Percentiles rank a stretch among this genome's conserved stretches.
phyloP scores from a whole-genome alignment of 2,888 invertebrate species.

The Oscheius onirici region DNA sequence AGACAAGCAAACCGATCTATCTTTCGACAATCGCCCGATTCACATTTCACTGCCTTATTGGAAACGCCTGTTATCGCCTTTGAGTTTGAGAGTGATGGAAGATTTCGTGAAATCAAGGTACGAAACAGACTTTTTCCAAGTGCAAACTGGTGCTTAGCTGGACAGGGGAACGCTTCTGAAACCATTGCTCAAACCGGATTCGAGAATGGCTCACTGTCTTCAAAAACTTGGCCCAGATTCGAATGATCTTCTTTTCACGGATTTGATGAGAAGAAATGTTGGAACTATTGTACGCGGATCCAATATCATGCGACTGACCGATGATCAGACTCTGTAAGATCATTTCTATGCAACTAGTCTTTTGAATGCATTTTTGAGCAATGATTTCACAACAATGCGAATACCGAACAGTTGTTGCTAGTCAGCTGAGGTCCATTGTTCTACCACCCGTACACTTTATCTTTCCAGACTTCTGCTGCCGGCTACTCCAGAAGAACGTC shows the following conservation, averaged over 20 bases:
- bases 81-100: background rate
- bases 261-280: conserved; percentile 9
- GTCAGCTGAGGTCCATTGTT: conserved; percentile 11
- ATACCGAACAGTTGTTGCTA: background rate
- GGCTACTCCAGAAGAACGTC: conserved; percentile 19
- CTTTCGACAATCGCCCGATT: conserved; percentile 1
- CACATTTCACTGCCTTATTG: background rate
- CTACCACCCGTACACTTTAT: background rate
- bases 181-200: conserved; percentile 12
- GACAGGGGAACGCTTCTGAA: conserved; percentile 10
- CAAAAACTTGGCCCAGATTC: background rate
- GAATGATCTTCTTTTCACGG: conserved; percentile 16
- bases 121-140: background rate
- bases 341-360: background rate
- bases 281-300: conserved; percentile 15
- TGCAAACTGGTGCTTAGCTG: background rate
- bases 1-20: background rate
- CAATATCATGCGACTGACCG: conserved; percentile 25
- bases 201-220: background rate
- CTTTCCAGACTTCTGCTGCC: conserved; percentile 24
- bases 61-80: background rate
- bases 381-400: background rate
- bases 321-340: conserved; percentile 31
- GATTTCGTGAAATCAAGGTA: background rate
- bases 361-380: background rate